Evolutionary conservation across 1,140 invertebrate species (phyloP), one percentile per base, ranked within the genome.

Genomic region (Megathymus violae): DNA sequence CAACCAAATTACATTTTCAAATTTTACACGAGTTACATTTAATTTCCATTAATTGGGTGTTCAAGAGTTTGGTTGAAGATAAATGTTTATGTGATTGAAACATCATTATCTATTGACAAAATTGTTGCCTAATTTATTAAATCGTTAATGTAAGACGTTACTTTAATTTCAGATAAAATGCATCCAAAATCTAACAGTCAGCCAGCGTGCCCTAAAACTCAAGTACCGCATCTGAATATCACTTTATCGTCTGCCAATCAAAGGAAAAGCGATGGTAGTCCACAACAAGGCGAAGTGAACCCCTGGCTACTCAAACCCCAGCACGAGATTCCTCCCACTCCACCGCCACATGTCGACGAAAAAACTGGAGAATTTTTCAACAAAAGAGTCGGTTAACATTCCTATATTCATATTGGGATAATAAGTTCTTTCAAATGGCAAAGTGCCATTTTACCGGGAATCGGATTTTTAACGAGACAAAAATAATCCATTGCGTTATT

Each of bases 261-360:
- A 44, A 88, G 77, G 48, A 80, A 62, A 48, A 46, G 11, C n/a
- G 83, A 82, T 22, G 66, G 65, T 38, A 69, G 44, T 41, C 50
- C 78, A 4, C 68, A 67, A 4, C 74, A 74, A 44, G 61, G 56
- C 4, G 17, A 64, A 1, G 62, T 73, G 15, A 82, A 82, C 64
- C 85, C 83, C 0, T 81, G 76, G 68, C 72, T 89, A 10, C 67
- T 90, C 61, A 88, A 80, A 36, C 85, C 86, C 0, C 76, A 88
- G 4, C 79, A 88, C 56, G 85, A 88, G 14, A 90, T 90, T 11
- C 88, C 88, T 3, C 70, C 83, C 3, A 90, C 88, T 0, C 88
- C 88, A 0, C 88, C 88, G 0, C 88, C 88, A 0, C 79, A 86
- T 62, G 61, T 58, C 46, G 77, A 82, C 19, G 58, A 73, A 25